A percentile compares a stretch with the other conserved stretches of the same genome.
phyloP scores from a whole-genome alignment of 2,888 invertebrate genomes.

The Lutraria lutraria region DNA sequence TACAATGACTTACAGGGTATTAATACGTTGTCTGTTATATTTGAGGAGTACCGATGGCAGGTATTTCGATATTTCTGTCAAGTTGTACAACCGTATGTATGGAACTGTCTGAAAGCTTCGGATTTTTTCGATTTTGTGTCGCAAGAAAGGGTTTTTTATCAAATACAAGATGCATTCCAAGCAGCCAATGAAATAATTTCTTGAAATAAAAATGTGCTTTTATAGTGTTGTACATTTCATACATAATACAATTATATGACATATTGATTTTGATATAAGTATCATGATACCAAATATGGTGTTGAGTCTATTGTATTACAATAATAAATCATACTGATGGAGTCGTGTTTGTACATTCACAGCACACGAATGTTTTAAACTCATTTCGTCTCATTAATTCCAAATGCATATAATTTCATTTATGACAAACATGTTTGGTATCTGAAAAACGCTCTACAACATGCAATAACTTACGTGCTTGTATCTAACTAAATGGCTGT shows the following conservation, averaged over 20 bases:
- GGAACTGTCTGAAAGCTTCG: conserved; percentile 66
- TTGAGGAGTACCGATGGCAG: conserved; percentile 61
- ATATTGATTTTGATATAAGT: not conserved
- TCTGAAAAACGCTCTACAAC: no score
- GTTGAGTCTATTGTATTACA: not conserved
- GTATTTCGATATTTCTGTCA: conserved; percentile 73
- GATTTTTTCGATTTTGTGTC: conserved; percentile 68
- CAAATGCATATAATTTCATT: no score
- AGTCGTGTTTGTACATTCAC: no score
- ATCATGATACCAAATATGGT: not conserved
- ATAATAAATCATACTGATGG: not conserved
- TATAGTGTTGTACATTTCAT: not conserved
- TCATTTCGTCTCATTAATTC: no score
- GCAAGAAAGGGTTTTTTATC: conserved; percentile 63
- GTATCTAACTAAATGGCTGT: no score
- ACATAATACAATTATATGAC: not conserved
- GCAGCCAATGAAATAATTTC: conserved; percentile 39
- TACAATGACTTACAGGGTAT: conserved; percentile 82
- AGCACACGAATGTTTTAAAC: no score
- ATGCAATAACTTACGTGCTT: no score
- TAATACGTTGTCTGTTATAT: conserved; percentile 74
- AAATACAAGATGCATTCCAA: conserved; percentile 66
- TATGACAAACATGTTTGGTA: no score
- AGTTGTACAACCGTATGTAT: conserved; percentile 64
- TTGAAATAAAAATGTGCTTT: not conserved